Evolutionary conservation across 2,113 vertebrate species (phyloP).

Genomic region (Trematocara macrostoma): DNA sequence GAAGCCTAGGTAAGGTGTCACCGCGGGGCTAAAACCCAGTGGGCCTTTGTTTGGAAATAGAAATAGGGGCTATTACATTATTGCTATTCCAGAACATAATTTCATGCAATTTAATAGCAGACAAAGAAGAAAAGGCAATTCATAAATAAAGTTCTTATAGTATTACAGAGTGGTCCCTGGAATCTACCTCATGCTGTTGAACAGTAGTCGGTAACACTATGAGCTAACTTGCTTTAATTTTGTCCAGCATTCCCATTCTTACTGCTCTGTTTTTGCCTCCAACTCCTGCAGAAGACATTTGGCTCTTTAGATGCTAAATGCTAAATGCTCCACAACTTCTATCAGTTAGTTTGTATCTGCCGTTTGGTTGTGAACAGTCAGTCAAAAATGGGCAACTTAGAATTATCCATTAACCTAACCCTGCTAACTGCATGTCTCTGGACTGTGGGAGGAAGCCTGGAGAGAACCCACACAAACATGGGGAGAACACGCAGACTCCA

Average conservation of each 20-base stretch:
- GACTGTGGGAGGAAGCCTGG: neutral
- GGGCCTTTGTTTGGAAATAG: constrained; percentile 26
- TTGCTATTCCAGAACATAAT: constrained; percentile 17
- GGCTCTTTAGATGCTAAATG: neutral
- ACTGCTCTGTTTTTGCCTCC: neutral
- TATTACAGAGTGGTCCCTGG: neutral
- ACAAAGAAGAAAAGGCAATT: constrained; percentile 20
- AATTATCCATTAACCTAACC: neutral
- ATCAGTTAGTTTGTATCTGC: neutral
- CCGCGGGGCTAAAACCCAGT: constrained; percentile 19
- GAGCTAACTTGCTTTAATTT: neutral
- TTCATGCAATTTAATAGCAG: constrained; percentile 18
- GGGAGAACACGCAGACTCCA: neutral
- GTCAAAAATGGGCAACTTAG: neutral
- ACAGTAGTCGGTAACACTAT: neutral
- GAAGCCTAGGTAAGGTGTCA: constrained; percentile 60
- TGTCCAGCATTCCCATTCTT: neutral
- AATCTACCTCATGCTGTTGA: neutral
- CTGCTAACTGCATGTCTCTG: neutral
- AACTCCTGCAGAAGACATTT: neutral
- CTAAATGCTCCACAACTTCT: neutral
- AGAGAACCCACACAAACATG: neutral
- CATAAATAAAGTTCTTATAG: constrained; percentile 28
- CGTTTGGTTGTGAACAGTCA: neutral
- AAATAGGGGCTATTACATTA: constrained; percentile 42